Conservation (phyloP, 1,140 invertebrate species). For the Teleopsis dalmanni region DNA sequence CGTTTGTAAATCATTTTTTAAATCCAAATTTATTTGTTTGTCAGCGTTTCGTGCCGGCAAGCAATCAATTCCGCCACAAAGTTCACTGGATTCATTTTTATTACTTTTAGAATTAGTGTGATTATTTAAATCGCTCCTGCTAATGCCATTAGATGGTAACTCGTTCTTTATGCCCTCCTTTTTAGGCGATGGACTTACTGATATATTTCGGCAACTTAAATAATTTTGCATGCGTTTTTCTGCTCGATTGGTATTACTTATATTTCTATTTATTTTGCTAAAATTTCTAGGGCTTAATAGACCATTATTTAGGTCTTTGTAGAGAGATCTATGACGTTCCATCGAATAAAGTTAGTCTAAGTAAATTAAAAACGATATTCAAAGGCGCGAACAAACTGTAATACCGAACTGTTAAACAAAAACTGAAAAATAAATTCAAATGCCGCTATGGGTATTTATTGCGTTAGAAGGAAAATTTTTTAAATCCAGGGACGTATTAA, state of each 20-base stretch:
- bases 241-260: slow-evolving; percentile 9
- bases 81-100: background rate
- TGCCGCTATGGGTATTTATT: too few species aligned
- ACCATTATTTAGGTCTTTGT: slow-evolving; percentile 4
- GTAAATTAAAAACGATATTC: too few species aligned
- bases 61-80: background rate
- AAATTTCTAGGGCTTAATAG: background rate
- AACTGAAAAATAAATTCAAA: too few species aligned
- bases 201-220: slow-evolving; percentile 4
- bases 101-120: background rate
- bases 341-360: too few species aligned
- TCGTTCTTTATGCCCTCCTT: background rate
- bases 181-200: slow-evolving; percentile 2
- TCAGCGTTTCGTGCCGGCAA: background rate
- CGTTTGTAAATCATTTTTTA: background rate
- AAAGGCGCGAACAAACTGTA: too few species aligned
- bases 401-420: too few species aligned
- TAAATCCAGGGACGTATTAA: too few species aligned
- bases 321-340: slow-evolving; percentile 5
- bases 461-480: too few species aligned
- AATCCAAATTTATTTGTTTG: background rate
- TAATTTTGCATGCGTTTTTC: slow-evolving; percentile 5
- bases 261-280: background rate
- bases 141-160: background rate
- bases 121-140: background rate